A percentile compares a stretch with the other conserved stretches of the same genome.
phyloP scores from a whole-genome alignment of 1,140 invertebrate species.

The Drosophila chauvacae region DNA sequence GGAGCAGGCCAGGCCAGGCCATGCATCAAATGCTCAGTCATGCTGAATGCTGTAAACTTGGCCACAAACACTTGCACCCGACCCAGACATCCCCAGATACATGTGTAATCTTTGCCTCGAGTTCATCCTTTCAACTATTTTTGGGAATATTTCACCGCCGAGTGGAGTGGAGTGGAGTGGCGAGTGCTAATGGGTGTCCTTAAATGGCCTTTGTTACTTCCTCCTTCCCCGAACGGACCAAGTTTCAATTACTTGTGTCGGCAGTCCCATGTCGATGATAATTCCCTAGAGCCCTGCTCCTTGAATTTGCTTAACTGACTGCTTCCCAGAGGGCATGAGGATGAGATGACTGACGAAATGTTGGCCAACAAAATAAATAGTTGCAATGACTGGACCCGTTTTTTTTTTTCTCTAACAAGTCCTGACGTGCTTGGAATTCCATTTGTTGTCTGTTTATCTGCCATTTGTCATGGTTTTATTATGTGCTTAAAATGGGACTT shows the following conservation, averaged over 20 bases:
- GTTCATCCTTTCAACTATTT: slow-evolving; percentile 8
- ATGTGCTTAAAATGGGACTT: neutral
- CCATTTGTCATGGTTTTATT: neutral
- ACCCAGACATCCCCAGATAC: slow-evolving; percentile 2
- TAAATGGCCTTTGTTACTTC: slow-evolving; percentile 33
- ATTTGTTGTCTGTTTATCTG: neutral
- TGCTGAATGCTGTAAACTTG: slow-evolving; percentile 53
- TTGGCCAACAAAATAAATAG: slow-evolving; percentile 28
- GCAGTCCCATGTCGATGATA: slow-evolving; percentile 21
- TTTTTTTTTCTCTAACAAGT: neutral
- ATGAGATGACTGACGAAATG: neutral
- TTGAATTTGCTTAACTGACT: slow-evolving; percentile 6
- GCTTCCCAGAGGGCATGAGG: neutral
- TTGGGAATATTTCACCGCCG: slow-evolving; percentile 27
- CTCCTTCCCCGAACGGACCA: neutral
- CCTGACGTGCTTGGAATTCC: neutral
- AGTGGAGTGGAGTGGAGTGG: neutral
- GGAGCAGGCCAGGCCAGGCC: slow-evolving; percentile 4
- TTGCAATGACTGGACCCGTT: slow-evolving; percentile 22
- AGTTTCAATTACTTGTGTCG: slow-evolving; percentile 44
- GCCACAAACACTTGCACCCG: slow-evolving; percentile 9
- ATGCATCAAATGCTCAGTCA: slow-evolving; percentile 61
- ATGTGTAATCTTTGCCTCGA: slow-evolving; percentile 31
- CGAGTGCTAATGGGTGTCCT: slow-evolving; percentile 43
- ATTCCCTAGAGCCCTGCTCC: slow-evolving; percentile 23